These are phyloP conservation scores for Entomobrya multifasciata DNA, from an alignment of 2,888 invertebrate genomes.

Conservation along the genomic window DNA sequence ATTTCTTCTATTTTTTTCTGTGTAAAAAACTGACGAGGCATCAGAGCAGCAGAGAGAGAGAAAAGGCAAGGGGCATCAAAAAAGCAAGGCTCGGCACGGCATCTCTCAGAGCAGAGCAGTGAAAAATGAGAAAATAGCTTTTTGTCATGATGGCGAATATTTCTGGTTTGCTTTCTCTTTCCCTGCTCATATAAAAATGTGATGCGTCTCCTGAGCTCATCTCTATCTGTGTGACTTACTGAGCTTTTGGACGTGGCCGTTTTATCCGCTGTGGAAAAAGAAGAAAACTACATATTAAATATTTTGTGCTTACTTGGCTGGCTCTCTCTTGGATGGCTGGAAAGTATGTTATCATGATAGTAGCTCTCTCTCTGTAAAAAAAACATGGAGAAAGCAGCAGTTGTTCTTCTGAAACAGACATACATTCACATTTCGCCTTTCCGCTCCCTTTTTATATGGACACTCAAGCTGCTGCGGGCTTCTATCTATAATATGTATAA, in stretches of 20 bases:
- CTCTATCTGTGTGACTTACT: conserved; percentile 30
- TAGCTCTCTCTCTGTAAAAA: too few species aligned
- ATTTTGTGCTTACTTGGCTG: background rate
- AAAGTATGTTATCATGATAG: background rate
- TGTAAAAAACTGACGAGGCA: conserved; percentile 33
- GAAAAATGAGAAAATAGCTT: background rate
- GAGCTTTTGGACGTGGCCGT: conserved; percentile 1
- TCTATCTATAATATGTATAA: too few species aligned
- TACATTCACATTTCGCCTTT: conserved; percentile 22
- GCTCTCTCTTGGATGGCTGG: too few species aligned
- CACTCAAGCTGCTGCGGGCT: background rate
- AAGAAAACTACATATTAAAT: conserved; percentile 4
- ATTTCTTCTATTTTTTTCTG: conserved; percentile 68
- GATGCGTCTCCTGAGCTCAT: conserved; percentile 6
- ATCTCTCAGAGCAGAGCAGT: too few species aligned
- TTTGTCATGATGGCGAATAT: background rate
- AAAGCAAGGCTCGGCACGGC: too few species aligned
- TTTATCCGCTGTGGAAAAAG: background rate
- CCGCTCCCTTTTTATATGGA: conserved; percentile 49
- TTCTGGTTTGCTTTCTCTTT: background rate
- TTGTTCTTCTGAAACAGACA: background rate
- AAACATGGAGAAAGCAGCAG: too few species aligned
- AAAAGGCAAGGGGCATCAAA: conserved; percentile 13
- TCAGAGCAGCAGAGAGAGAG: background rate
- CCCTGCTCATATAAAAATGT: background rate